Conservation (phyloP, 2,113 vertebrate species). For the Rhea pennata region DNA sequence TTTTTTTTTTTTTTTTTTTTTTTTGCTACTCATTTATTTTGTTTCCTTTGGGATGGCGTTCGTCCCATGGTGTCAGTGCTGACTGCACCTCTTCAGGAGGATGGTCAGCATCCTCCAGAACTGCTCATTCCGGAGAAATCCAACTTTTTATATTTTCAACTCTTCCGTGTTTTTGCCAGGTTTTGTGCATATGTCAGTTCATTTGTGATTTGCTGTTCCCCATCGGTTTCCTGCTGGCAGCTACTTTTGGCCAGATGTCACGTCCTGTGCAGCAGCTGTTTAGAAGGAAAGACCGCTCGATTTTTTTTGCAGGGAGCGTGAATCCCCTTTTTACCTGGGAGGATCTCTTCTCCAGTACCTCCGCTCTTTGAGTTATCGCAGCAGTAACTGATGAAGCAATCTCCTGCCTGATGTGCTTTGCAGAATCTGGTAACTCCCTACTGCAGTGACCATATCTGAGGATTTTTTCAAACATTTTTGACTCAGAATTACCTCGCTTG, state of each 20-base stretch:
- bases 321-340: neutral
- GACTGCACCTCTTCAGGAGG: neutral
- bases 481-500: neutral
- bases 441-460: rapidly evolving
- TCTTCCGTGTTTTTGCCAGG: neutral
- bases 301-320: rapidly evolving
- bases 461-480: too few relatives aligned
- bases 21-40: neutral
- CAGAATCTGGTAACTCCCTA: neutral
- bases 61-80: neutral
- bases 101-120: neutral
- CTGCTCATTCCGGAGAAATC: neutral
- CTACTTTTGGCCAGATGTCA: neutral
- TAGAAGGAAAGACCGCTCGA: neutral
- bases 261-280: conserved; percentile 4
- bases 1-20: neutral
- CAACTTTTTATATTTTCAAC: conserved; percentile 25
- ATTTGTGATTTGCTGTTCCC: neutral
- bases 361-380: neutral
- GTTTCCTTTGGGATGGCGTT: neutral
- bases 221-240: neutral
- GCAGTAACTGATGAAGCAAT: neutral
- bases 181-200: neutral
- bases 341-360: neutral
- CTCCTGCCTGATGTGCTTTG: conserved; percentile 17